phyloP scores from a whole-genome alignment of 2,888 invertebrate species.

The Patella caerulea region DNA sequence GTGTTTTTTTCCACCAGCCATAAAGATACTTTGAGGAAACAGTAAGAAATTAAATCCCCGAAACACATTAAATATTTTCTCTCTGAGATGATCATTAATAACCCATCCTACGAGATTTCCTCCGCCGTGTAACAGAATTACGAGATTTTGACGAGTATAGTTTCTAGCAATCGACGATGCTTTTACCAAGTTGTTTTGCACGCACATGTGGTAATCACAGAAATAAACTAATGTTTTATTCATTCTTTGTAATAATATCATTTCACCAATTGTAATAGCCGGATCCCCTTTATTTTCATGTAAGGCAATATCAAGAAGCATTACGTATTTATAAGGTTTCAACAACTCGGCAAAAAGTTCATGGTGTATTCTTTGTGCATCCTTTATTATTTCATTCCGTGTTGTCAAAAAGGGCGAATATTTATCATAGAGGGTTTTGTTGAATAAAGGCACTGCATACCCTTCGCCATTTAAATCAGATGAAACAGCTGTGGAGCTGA shows the following conservation, averaged over 20 bases:
- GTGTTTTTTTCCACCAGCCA: neutral
- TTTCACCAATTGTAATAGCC: conserved; percentile 38
- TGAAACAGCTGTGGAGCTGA: too few relatives aligned
- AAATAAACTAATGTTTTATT: conserved; percentile 25
- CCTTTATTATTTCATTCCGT: conserved; percentile 9
- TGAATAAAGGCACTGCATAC: too few relatives aligned
- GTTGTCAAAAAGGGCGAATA: too few relatives aligned
- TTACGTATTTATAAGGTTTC: conserved; percentile 27
- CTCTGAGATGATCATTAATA: neutral
- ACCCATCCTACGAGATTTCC: conserved; percentile 30
- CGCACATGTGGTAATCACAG: conserved; percentile 1
- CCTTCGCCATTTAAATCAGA: too few relatives aligned
- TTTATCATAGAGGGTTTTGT: too few relatives aligned
- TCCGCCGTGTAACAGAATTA: conserved; percentile 43
- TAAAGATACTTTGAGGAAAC: neutral
- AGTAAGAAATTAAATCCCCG: neutral
- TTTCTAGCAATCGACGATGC: neutral
- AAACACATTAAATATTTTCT: neutral
- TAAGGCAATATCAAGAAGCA: conserved; percentile 38
- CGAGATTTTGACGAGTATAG: conserved; percentile 24
- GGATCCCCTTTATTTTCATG: conserved; percentile 45
- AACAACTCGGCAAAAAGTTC: conserved; percentile 22
- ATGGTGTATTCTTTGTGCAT: conserved; percentile 22
- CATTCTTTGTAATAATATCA: conserved; percentile 27
- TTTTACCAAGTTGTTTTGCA: neutral